Percentiles rank a stretch among this genome's conserved stretches.
phyloP scores from a whole-genome alignment of 2,888 invertebrate species.

The Temnothorax ravouxi region DNA sequence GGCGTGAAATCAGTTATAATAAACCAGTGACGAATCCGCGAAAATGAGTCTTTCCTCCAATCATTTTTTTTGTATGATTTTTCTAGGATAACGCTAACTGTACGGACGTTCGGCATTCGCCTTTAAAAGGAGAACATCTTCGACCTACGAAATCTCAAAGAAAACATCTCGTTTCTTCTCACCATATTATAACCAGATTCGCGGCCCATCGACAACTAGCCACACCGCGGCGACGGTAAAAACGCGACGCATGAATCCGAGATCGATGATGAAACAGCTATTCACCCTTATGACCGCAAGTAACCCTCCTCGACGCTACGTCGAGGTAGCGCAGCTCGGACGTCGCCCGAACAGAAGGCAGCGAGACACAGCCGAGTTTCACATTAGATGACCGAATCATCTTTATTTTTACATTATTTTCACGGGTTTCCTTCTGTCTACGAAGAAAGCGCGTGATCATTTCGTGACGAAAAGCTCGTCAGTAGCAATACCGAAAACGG shows the following conservation, averaged over 20 bases:
- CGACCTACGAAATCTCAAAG: not conserved
- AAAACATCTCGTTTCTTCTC: not conserved
- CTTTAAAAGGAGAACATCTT: not conserved
- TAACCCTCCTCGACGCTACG: slow-evolving; percentile 28
- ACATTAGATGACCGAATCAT: slow-evolving; percentile 25
- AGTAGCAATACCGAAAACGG: slow-evolving; percentile 15
- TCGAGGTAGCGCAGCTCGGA: slow-evolving; percentile 12
- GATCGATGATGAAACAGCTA: slow-evolving; percentile 60
- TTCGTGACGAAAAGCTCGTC: slow-evolving; percentile 6
- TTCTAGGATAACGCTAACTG: not conserved
- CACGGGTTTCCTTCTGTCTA: not conserved
- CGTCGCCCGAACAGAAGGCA: slow-evolving; percentile 33
- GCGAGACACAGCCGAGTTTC: slow-evolving; percentile 48
- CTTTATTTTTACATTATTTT: not conserved
- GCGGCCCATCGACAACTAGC: not conserved
- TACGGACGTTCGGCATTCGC: not conserved
- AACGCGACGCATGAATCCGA: slow-evolving; percentile 68
- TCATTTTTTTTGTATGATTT: not conserved
- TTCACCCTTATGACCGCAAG: slow-evolving; percentile 54
- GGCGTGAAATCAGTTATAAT: slow-evolving; percentile 29
- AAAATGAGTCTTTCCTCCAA: slow-evolving; percentile 8
- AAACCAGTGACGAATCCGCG: not conserved
- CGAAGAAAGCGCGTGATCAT: slow-evolving; percentile 1
- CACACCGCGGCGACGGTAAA: slow-evolving; percentile 18
- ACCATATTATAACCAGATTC: slow-evolving; percentile 16